Evolutionary conservation across 2,888 invertebrate species (phyloP), one percentile per base, ranked within the genome.

Genomic region (Leptopilina myrica): DNA sequence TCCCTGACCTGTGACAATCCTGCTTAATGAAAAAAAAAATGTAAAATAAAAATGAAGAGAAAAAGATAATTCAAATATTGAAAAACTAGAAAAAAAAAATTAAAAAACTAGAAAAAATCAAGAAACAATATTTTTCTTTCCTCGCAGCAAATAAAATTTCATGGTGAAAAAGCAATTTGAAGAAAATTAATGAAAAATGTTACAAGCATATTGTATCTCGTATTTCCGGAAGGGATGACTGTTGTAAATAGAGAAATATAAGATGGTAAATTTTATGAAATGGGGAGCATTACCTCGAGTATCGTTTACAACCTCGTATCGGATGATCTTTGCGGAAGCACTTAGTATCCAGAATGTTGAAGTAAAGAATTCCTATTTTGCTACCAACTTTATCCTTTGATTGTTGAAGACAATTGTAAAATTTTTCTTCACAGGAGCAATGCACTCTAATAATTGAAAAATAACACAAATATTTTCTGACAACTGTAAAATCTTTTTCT

Each of bases 291-390:
- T 89, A 95, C 95, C 93, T 93, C 89, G 94, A 92, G 81, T 90
- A 92, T 84, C 90, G 92, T 53, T 88, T 88, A 87, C 95, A 95
- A 2, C 90, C 91, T 0, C 88, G 88, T 43, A 93, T 91, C 0
- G 94, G 95, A 86, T 93, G 93, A 81, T 95, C 94, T 43, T 93
- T 84, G 79, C 92, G 92, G 87, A 92, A 95, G 90, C 95, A 95
- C 86, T 94, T 90, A 0, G 95, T 94, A 33, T 92, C 92, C 46
- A 93, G 87, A 73, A 93, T 87, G 86, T 92, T 93, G 91, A 94
- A 94, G 90, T 93, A 94, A 49, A 93, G 88, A 78, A 91, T 89
- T 66, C 92, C 92, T 69, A 93, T 88, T 83, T 89, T 85, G 14
- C 83, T 79, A 53, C 88, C 86, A 59, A 83, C 86, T 46, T 79